A percentile compares a stretch with the other conserved stretches of the same genome.
phyloP scores from a whole-genome alignment of 2,888 invertebrate genomes.

The Bellardia bayeri region DNA sequence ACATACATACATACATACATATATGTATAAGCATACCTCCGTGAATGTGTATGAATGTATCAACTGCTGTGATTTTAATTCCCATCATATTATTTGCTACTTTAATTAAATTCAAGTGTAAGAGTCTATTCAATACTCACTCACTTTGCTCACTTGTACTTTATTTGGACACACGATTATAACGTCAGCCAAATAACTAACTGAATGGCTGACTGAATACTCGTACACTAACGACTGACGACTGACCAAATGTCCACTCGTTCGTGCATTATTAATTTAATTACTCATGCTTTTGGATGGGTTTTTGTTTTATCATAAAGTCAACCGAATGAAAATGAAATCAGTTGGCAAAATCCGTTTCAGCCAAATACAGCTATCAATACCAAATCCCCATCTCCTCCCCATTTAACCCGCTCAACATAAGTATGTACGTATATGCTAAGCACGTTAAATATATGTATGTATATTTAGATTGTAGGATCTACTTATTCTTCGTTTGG shows the following conservation, averaged over 20 bases:
- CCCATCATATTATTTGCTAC: conserved; percentile 37
- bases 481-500: conserved; percentile 7
- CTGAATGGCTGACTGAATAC: neutral
- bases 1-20: neutral
- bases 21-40: neutral
- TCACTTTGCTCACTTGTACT: neutral
- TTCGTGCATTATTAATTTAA: conserved; percentile 43
- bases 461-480: neutral
- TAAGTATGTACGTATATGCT: conserved; percentile 47
- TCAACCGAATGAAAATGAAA: conserved; percentile 31
- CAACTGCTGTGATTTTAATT: conserved; percentile 31
- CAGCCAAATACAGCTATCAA: neutral
- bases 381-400: neutral
- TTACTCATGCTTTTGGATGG: conserved; percentile 33
- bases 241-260: neutral
- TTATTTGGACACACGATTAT: conserved; percentile 20
- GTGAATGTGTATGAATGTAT: conserved; percentile 17
- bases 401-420: neutral
- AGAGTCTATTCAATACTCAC: neutral
- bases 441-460: conserved; percentile 38
- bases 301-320: conserved; percentile 48
- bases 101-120: conserved; percentile 39
- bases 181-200: neutral
- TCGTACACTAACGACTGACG: no score
- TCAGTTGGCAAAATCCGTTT: conserved; percentile 36